Conservation (phyloP, 2,113 vertebrate species). For the Rattus norvegicus region DNA sequence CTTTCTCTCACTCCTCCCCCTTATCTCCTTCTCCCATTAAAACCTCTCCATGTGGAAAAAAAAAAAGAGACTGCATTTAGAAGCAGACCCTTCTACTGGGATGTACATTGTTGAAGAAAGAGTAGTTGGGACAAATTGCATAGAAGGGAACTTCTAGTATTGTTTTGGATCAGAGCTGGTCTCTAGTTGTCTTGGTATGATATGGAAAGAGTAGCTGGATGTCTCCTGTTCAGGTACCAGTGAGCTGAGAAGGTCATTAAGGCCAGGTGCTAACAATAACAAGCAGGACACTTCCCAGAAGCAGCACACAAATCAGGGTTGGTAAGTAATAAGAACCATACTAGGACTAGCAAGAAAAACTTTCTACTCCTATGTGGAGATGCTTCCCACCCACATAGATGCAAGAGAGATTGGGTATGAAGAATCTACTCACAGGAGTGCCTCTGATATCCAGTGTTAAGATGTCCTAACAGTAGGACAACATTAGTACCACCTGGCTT, state of each 20-base stretch:
- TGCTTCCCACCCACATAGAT: too few relatives aligned
- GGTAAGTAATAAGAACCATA: neutral
- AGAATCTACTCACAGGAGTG: too few relatives aligned
- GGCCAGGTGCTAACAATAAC: neutral
- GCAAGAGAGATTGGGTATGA: too few relatives aligned
- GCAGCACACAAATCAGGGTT: neutral
- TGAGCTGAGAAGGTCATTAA: neutral
- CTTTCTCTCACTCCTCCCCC: too few relatives aligned
- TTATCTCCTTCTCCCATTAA: too few relatives aligned
- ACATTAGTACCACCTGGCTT: too few relatives aligned
- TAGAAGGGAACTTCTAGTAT: neutral
- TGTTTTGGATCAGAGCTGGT: neutral
- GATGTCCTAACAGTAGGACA: too few relatives aligned
- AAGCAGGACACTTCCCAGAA: neutral
- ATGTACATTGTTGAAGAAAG: neutral
- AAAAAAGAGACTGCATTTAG: neutral
- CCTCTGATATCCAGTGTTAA: too few relatives aligned
- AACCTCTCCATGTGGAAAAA: too few relatives aligned
- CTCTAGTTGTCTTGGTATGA: neutral
- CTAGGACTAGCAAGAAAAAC: neutral
- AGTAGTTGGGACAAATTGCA: neutral
- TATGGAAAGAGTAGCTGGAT: neutral
- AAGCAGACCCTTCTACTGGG: neutral
- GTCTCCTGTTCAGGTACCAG: neutral
- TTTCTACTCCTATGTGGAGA: too few relatives aligned